A percentile compares a stretch with the other conserved stretches of the same genome.
Conservation (phyloP, 2,113 vertebrate genomes). For the Anser cygnoides region DNA sequence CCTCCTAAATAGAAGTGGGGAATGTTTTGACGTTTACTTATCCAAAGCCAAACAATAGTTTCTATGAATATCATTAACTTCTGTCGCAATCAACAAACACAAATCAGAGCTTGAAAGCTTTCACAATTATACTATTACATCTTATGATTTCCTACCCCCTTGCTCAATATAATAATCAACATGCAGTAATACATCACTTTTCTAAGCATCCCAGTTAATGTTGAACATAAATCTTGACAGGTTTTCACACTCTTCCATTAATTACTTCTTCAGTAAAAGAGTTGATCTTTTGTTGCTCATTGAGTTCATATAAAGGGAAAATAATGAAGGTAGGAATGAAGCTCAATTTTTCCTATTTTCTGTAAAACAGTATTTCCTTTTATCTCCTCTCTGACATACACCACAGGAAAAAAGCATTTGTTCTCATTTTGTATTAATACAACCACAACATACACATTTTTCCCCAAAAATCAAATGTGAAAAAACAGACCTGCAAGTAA, state of each 20-base stretch:
- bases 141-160: constrained; percentile 20
- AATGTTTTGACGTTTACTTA: neutral
- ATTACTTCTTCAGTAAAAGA: neutral
- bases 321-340: neutral
- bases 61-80: neutral
- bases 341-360: neutral
- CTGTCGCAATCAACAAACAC: neutral
- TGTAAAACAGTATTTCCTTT: neutral
- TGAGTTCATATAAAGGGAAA: neutral
- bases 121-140: constrained; percentile 50
- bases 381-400: neutral
- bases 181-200: constrained; percentile 28
- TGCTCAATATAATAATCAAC: constrained; percentile 44
- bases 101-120: constrained; percentile 11
- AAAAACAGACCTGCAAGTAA: neutral
- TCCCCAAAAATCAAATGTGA: neutral
- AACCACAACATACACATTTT: neutral
- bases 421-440: neutral
- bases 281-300: neutral
- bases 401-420: neutral
- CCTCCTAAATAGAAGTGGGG: neutral
- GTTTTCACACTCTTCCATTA: neutral
- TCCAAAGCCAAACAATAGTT: neutral
- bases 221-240: constrained; percentile 43
- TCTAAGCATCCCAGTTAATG: constrained; percentile 55